phyloP scores from a whole-genome alignment of 1,140 invertebrate species.

The Aphelenchoides fujianensis region DNA sequence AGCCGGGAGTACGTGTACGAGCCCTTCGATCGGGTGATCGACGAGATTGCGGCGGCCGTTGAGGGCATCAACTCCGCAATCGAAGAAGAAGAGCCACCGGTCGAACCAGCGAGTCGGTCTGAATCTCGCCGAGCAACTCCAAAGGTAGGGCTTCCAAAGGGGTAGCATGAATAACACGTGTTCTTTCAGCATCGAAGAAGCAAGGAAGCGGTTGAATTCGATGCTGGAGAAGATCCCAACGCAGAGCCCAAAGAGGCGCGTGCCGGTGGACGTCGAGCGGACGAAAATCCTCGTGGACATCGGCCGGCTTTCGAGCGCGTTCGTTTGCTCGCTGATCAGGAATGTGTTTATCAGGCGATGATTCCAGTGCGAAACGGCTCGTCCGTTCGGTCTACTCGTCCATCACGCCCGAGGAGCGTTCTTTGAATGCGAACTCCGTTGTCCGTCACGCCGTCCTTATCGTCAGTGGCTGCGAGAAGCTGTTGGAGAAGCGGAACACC shows the following conservation, averaged over 20 bases:
- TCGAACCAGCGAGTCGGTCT: neutral
- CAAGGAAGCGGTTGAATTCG: neutral
- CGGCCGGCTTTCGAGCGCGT: slow-evolving; percentile 13
- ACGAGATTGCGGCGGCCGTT: neutral
- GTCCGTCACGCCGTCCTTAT: slow-evolving; percentile 5
- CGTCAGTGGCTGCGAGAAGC: slow-evolving; percentile 5
- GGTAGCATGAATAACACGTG: neutral
- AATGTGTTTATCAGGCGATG: no score
- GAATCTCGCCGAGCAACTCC: neutral
- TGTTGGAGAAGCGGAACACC: slow-evolving; percentile 21
- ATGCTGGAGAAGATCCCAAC: slow-evolving; percentile 22
- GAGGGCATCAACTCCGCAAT: neutral
- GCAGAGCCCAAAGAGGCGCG: slow-evolving; percentile 27
- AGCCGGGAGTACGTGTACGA: slow-evolving; percentile 6
- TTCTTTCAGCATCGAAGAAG: neutral
- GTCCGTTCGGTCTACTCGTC: neutral
- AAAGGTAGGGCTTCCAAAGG: neutral
- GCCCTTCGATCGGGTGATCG: slow-evolving; percentile 18
- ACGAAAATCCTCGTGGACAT: slow-evolving; percentile 19
- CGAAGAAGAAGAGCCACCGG: neutral
- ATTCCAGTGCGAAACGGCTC: slow-evolving; percentile 12
- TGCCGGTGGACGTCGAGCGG: slow-evolving; percentile 13
- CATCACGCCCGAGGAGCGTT: neutral
- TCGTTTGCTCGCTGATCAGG: no score
- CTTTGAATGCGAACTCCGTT: neutral